Evolutionary conservation across 2,113 vertebrate species (phyloP).

Genomic region (Chauna torquata): DNA sequence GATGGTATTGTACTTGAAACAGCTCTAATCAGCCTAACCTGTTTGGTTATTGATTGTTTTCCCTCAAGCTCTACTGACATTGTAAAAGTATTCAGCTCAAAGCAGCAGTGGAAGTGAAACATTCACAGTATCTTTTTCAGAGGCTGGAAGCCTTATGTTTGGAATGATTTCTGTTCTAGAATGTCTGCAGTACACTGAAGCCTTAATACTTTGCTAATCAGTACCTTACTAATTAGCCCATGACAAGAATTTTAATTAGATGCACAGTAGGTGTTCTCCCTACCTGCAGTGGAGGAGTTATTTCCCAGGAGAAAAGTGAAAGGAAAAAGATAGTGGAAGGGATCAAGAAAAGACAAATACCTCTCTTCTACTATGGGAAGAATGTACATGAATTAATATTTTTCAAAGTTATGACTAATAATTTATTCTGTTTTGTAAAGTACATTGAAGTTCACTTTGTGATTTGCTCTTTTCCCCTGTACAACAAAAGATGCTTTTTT

Average conservation of each 20-base stretch:
- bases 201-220: slow-evolving; percentile 43
- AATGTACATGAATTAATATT: background rate
- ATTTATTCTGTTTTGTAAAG: background rate
- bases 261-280: background rate
- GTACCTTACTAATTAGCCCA: slow-evolving; percentile 43
- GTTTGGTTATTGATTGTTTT: background rate
- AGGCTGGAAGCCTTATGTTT: background rate
- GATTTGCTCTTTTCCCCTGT: background rate
- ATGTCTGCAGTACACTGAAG: slow-evolving; percentile 11
- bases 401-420: background rate
- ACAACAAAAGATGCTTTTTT: background rate
- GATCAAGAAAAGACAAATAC: background rate
- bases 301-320: background rate
- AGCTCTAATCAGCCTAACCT: background rate
- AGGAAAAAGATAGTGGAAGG: background rate
- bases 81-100: background rate
- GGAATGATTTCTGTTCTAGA: slow-evolving; percentile 28
- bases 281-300: background rate
- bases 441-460: background rate
- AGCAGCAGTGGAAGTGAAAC: background rate
- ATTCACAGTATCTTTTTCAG: background rate
- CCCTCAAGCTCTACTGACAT: background rate
- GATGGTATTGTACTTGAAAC: background rate
- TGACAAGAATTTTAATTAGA: slow-evolving; percentile 56
- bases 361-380: background rate